Evolutionary conservation across 2,797 vertebrate species (phyloP).

Genomic region (Lacerta viridis): DNA sequence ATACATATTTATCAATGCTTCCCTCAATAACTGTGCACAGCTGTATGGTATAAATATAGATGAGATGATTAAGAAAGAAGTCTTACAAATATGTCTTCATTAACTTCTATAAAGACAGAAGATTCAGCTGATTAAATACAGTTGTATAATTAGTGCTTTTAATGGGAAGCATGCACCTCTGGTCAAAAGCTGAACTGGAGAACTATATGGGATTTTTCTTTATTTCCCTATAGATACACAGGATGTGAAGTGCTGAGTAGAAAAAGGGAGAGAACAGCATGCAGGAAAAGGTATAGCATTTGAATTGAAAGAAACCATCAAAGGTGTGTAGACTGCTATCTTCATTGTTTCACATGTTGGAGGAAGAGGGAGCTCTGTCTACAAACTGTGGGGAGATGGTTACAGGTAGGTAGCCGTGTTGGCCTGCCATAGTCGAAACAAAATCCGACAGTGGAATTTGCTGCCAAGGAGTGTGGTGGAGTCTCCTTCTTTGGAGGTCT

Average conservation of each 20-base stretch:
- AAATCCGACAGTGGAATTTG: no score
- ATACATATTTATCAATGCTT: slow-evolving; percentile 62
- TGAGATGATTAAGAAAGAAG: slow-evolving; percentile 66
- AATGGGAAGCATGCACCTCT: slow-evolving; percentile 60
- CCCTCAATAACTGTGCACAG: slow-evolving; percentile 62
- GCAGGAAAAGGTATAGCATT: not conserved
- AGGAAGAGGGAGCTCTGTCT: no score
- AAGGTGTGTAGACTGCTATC: no score
- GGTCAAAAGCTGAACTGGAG: slow-evolving; percentile 53
- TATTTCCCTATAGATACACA: no score
- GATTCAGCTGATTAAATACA: slow-evolving; percentile 71
- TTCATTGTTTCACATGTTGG: no score
- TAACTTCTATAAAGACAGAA: slow-evolving; percentile 72
- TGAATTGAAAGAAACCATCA: no score
- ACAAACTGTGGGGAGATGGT: no score
- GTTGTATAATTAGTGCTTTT: slow-evolving; percentile 60
- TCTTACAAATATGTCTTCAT: slow-evolving; percentile 67
- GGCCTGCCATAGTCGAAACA: no score
- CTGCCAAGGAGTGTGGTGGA: no score
- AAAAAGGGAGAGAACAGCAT: slow-evolving; percentile 6
- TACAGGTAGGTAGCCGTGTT: no score
- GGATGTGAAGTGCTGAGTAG: slow-evolving; percentile 27
- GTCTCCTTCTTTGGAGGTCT: no score
- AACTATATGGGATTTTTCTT: slow-evolving; percentile 55
- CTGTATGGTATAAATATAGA: slow-evolving; percentile 56